These are phyloP conservation scores for Kradibia gibbosae DNA, from an alignment of 1,140 invertebrate species.

Conservation along the genomic window DNA sequence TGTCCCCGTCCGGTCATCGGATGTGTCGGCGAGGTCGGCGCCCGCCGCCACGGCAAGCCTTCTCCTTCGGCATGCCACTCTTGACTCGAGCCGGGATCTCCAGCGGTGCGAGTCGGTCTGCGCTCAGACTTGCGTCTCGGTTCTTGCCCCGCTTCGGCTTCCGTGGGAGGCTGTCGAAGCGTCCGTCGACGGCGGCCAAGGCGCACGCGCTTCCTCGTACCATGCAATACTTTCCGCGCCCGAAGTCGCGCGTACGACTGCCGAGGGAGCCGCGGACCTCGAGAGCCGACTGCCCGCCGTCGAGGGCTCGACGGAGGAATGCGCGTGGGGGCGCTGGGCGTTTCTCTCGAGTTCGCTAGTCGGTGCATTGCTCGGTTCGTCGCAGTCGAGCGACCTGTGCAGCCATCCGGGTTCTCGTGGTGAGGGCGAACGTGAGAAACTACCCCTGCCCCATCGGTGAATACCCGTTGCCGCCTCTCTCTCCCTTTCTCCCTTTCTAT, in stretches of 20 bases:
- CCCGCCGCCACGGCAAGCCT: not conserved
- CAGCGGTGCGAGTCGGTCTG: not conserved
- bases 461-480: not conserved
- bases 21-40: not conserved
- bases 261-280: not conserved
- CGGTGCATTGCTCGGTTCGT: not conserved
- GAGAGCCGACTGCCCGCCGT: not conserved
- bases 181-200: not conserved
- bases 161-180: not conserved
- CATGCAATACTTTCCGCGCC: not conserved
- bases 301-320: not conserved
- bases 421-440: not conserved
- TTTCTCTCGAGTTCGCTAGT: not conserved
- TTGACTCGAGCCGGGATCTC: not conserved
- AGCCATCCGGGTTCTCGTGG: not conserved
- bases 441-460: not conserved
- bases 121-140: no score
- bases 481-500: no score
- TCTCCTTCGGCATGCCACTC: not conserved
- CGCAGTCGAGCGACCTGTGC: not conserved
- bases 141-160: not conserved
- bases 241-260: not conserved
- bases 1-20: not conserved
- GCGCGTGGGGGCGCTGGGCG: slow-evolving; percentile 7
- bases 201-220: not conserved